Evolutionary conservation across 2,797 vertebrate species (phyloP).

Genomic region (Nasua narica): DNA sequence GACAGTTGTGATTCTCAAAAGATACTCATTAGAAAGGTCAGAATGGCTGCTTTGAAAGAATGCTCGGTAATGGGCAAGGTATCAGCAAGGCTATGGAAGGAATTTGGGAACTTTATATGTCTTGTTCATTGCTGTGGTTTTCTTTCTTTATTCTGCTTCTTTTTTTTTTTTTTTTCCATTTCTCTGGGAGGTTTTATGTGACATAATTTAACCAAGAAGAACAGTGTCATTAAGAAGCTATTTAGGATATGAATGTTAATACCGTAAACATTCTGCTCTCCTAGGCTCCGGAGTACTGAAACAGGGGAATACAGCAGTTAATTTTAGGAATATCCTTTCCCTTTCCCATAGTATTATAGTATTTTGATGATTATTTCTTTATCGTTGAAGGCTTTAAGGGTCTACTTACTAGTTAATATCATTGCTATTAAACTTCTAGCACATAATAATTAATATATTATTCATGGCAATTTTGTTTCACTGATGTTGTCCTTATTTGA

Average conservation of each 20-base stretch:
- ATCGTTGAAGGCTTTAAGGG: not conserved
- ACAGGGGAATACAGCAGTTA: slow-evolving; percentile 25
- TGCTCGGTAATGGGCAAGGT: not conserved
- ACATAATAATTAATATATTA: slow-evolving; percentile 27
- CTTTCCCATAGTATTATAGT: slow-evolving; percentile 26
- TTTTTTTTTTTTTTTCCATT: slow-evolving; percentile 1
- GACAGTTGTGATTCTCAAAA: slow-evolving; percentile 45
- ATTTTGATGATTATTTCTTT: slow-evolving; percentile 21
- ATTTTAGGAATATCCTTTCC: slow-evolving; percentile 53
- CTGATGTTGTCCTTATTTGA: slow-evolving; percentile 1
- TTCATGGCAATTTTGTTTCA: slow-evolving; percentile 24
- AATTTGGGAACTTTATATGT: slow-evolving; percentile 6
- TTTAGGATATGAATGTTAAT: slow-evolving; percentile 52
- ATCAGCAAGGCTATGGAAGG: not conserved
- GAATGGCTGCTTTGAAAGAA: not conserved
- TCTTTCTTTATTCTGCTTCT: not conserved
- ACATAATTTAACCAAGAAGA: slow-evolving; percentile 65
- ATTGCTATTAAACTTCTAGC: not conserved
- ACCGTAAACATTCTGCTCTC: slow-evolving; percentile 29
- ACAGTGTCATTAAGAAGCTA: slow-evolving; percentile 59
- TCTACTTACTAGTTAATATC: not conserved
- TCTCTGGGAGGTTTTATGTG: slow-evolving; percentile 52
- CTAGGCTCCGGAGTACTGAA: not conserved
- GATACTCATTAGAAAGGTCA: slow-evolving; percentile 54
- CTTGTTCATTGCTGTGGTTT: slow-evolving; percentile 15